These are phyloP conservation scores for Drosophila gunungcola DNA, from an alignment of 1,140 invertebrate genomes.

Conservation along the genomic window DNA sequence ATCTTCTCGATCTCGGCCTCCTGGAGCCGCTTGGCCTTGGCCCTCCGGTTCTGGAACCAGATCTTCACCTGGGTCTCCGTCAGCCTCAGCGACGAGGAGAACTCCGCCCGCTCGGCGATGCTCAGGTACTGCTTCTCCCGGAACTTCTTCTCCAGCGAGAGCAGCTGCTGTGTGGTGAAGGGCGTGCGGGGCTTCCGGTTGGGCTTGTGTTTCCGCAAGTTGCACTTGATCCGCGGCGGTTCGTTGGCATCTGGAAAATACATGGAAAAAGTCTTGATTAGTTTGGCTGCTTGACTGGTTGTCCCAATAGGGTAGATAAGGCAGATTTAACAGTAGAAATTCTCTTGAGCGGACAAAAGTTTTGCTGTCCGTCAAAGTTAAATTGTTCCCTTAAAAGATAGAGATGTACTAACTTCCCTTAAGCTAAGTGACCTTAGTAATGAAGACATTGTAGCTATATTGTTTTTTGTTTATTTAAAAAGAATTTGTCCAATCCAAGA, in stretches of 20 bases:
- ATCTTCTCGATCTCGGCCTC: conserved; percentile 97
- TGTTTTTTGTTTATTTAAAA: no score
- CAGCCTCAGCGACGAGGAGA: conserved; percentile 95
- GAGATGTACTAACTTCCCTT: no score
- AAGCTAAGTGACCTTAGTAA: no score
- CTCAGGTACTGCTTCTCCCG: conserved; percentile 97
- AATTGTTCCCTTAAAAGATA: background rate
- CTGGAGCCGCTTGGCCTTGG: conserved; percentile 97
- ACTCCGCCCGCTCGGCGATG: conserved; percentile 98
- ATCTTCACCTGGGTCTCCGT: conserved; percentile 99
- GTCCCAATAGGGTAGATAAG: background rate
- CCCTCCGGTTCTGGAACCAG: conserved; percentile 98
- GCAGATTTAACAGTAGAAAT: background rate
- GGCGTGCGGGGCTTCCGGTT: conserved; percentile 98
- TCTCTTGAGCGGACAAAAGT: background rate
- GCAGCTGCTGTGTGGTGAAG: conserved; percentile 97
- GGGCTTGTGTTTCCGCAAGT: conserved; percentile 95
- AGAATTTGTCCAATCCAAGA: no score
- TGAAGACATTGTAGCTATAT: no score
- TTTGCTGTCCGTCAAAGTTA: background rate
- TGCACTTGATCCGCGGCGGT: conserved; percentile 95
- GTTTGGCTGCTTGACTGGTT: conserved; percentile 2
- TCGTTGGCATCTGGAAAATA: conserved; percentile 85
- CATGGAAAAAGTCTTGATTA: conserved; percentile 24
- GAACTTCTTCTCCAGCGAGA: conserved; percentile 98